phyloP scores from a whole-genome alignment of 2,888 invertebrate species.

The Lepidonotus clava region DNA sequence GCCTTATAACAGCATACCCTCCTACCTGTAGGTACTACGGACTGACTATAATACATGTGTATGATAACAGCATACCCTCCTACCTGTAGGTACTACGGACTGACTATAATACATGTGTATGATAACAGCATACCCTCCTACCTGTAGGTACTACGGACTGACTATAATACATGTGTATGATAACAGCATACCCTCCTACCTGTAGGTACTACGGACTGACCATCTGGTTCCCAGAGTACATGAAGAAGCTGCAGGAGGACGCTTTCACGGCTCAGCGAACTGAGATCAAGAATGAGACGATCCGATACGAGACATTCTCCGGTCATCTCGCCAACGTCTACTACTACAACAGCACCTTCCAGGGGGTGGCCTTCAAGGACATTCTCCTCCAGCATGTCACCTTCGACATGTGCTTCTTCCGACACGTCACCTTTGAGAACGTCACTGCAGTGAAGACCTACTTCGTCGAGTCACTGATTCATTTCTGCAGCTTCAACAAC shows the following conservation, averaged over 20 bases:
- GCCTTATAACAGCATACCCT: too few species aligned
- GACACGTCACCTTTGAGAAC: slow-evolving; percentile 56
- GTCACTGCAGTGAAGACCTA: slow-evolving; percentile 55
- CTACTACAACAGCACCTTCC: slow-evolving; percentile 55
- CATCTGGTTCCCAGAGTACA: slow-evolving; percentile 63
- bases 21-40: too few species aligned
- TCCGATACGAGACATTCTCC: background rate
- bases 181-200: too few species aligned
- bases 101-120: too few species aligned
- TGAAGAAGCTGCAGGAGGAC: slow-evolving; percentile 58
- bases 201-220: slow-evolving; percentile 60
- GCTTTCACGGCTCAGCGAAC: slow-evolving; percentile 52
- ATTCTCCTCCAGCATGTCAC: slow-evolving; percentile 58
- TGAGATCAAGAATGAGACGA: slow-evolving; percentile 4
- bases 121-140: too few species aligned
- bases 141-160: too few species aligned
- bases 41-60: too few species aligned
- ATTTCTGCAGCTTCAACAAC: slow-evolving; percentile 51
- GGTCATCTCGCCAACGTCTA: slow-evolving; percentile 56
- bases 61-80: too few species aligned
- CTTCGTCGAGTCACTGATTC: slow-evolving; percentile 54
- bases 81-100: too few species aligned
- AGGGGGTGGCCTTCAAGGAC: slow-evolving; percentile 57
- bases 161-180: too few species aligned
- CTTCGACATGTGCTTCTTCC: slow-evolving; percentile 58